phyloP scores from a whole-genome alignment of 2,888 invertebrate genomes.

The Caenorhabditis imperialis region DNA sequence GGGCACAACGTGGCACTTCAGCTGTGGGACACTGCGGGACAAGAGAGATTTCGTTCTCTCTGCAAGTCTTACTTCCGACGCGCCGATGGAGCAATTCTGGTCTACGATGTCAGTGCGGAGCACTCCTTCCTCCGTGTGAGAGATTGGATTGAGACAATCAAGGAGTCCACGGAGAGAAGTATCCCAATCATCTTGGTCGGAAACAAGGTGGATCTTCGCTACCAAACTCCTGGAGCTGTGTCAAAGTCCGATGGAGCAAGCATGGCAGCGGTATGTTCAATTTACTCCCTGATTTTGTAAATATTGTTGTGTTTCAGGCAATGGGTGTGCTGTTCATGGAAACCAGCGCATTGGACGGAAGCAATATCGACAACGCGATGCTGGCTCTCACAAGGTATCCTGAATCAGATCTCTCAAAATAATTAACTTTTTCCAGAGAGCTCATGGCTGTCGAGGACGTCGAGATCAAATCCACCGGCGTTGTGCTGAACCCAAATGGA shows the following conservation, averaged over 20 bases:
- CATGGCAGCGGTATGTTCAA: constrained; percentile 64
- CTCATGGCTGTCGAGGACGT: constrained; percentile 73
- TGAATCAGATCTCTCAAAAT: no score
- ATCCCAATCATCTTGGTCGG: constrained; percentile 82
- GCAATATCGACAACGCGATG: constrained; percentile 71
- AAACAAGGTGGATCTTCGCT: constrained; percentile 82
- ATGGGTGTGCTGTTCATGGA: constrained; percentile 73
- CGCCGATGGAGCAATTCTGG: constrained; percentile 82
- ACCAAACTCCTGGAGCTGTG: constrained; percentile 61
- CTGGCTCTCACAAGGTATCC: constrained; percentile 72
- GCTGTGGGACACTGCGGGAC: constrained; percentile 83
- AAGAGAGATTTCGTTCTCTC: constrained; percentile 82
- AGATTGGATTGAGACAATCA: constrained; percentile 82
- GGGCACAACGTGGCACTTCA: constrained; percentile 80
- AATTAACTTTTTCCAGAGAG: constrained; percentile 66
- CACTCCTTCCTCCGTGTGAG: constrained; percentile 82
- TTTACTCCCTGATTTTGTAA: constrained; percentile 3
- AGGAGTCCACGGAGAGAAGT: constrained; percentile 81
- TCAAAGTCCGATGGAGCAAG: constrained; percentile 60
- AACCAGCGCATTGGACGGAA: constrained; percentile 73
- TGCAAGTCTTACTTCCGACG: constrained; percentile 83
- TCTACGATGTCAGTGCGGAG: constrained; percentile 83
- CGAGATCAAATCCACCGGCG: constrained; percentile 68
- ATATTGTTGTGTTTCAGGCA: constrained; percentile 49
- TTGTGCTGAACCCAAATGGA: constrained; percentile 60